These are phyloP conservation scores for Apotomis capreana DNA, from an alignment of 2,888 invertebrate species.

Conservation along the genomic window DNA sequence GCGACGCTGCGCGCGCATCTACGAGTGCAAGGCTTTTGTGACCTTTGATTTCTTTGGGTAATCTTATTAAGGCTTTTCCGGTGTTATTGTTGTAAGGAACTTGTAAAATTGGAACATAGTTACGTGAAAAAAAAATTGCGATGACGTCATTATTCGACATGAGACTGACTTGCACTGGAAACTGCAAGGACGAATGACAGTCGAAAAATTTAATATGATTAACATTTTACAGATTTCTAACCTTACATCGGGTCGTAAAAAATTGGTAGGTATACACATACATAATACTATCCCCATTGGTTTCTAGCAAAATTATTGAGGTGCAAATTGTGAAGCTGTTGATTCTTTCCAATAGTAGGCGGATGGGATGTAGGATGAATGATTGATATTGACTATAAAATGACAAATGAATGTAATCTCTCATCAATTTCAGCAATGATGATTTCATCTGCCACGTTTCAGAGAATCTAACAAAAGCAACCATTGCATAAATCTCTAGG, in stretches of 20 bases:
- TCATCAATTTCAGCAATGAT: constrained; percentile 4
- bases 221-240: not conserved
- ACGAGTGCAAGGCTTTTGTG: not conserved
- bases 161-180: too few species aligned
- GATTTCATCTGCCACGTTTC: not conserved
- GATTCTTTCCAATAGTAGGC: constrained; percentile 1
- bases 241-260: too few species aligned
- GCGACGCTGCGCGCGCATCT: constrained; percentile 58
- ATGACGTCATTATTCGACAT: too few species aligned
- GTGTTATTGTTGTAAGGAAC: not conserved
- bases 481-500: not conserved
- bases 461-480: not conserved
- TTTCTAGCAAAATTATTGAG: not conserved
- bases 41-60: not conserved
- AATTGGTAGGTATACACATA: too few species aligned
- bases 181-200: too few species aligned
- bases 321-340: not conserved
- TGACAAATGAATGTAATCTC: constrained; percentile 8
- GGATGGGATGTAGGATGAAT: not conserved
- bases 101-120: too few species aligned
- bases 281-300: too few species aligned
- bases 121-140: too few species aligned
- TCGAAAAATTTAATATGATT: too few species aligned
- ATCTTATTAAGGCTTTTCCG: not conserved
- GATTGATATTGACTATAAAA: constrained; percentile 14